Evolutionary conservation across 2,888 invertebrate genomes (phyloP), one percentile per base, ranked within the genome.

Genomic region (Orthosia cruda): DNA sequence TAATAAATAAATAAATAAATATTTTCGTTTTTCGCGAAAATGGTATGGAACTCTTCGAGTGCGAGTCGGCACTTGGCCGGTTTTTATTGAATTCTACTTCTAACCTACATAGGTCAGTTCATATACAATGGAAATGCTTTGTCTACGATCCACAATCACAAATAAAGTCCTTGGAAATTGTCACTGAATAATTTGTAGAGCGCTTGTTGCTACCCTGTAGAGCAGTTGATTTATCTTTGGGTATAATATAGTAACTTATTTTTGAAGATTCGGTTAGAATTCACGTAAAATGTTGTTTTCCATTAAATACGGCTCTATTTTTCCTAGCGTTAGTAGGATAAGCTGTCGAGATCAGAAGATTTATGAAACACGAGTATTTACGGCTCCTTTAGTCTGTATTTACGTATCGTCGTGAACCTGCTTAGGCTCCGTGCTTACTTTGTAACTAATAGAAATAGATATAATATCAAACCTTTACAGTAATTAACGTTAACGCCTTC

Each of bases 291-390:
- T 49, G 40, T 66, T 11, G 20, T 54, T 70, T 66, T 67, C 59
- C 49, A 67, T 61, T 40, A 57, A 40, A 76, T 69, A 61, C 18
- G 4, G 11, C 40, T 26, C n/a, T 45, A 61, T 68, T 77, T 65
- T 68, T 68, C 26, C 32, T 61, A 26, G 50, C 20, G 40, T 50
- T 57, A 61, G 50, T 20, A 40, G 20, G 59, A 68, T 71, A 65
- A 82, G 65, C 57, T 57, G 68, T 83, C 18, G n/a, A 77, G 68
- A 68, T 62, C 49, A 18, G 57, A 58, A 77, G 68, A 77, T 80
- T 82, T 82, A 82, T 68, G 83, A 58, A 61, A 61, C 61, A 68
- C 18, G 62, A 58, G 72, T 78, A 68, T 83, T 77, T 83, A 83
- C 58, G 68, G 23, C n/a, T 50, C 16, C 47, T 65, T 58, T 5